Evolutionary conservation across 2,113 vertebrate species (phyloP), one percentile per base, ranked within the genome.

Genomic region (Ictalurus furcatus): DNA sequence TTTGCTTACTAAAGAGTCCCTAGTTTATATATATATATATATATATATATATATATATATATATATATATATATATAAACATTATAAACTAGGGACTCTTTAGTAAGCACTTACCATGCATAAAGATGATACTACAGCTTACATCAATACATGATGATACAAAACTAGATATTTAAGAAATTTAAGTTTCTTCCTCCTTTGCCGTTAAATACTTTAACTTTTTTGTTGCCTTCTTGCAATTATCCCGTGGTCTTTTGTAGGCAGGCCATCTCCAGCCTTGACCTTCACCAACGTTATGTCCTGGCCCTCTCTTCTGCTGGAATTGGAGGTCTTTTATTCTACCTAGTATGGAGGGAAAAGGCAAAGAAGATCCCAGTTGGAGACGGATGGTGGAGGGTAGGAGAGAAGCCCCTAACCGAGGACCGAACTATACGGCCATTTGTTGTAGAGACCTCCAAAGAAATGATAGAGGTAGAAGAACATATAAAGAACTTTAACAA

Each of bases 361-460:
- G 58, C 92, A 16, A 95, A 94, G 91, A 95, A 86, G 14, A 89
- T 97, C 69, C 96, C 97, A 48, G 89, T 97, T 79, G 96, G 96
- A 0, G 94, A 97, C 25, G 97, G 97, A 63, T 98, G 97, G 97
- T 98, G 97, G 97, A 96, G 96, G 34, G 87, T 91, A 25, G 95
- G 96, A 3, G 89, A 94, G 78, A 96, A 91, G 84, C 91, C 93
- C 0, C 48, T 74, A 4, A 91, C 90, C 25, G 96, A 96, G 90
- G 96, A 97, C 90, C 82, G 94, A 37, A 89, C 84, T 3, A 93
- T 97, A 88, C 90, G 94, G 44, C 92, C 94, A 5, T 97, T 97
- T 85, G 85, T 88, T 86, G 94, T 97, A 80, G 91, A 95, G 92
- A 95, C 94, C 0, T 95, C 96, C 34, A 95, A 96, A 65, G 85